phyloP scores from a whole-genome alignment of 2,113 vertebrate species.

The Genyomyrus donnyi region DNA sequence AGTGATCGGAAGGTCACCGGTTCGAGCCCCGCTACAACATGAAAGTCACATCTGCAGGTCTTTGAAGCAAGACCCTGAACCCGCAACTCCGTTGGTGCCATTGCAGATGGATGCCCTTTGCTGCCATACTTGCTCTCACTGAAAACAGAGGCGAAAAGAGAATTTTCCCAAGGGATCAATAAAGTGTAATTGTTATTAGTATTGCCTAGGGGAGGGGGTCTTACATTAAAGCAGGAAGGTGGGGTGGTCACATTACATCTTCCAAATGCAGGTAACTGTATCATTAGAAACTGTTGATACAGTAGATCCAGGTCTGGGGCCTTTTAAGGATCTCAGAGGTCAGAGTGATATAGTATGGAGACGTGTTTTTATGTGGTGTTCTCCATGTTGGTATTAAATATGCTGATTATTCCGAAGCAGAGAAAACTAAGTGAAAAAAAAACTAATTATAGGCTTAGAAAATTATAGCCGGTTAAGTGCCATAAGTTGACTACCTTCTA shows the following conservation, averaged over 20 bases:
- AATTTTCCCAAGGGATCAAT: background rate
- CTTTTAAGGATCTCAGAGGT: background rate
- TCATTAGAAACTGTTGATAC: background rate
- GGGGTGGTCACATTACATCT: background rate
- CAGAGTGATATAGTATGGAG: background rate
- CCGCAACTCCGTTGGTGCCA: background rate
- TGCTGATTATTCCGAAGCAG: background rate
- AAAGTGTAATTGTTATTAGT: background rate
- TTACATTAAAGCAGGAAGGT: background rate
- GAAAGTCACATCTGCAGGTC: background rate
- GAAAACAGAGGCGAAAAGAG: background rate
- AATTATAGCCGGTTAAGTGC: background rate
- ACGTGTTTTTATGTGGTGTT: background rate
- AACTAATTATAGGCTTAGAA: background rate
- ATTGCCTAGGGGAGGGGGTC: background rate
- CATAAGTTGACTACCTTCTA: background rate
- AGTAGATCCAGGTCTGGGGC: background rate
- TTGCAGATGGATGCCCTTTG: background rate
- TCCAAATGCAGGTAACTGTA: background rate
- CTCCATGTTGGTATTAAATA: background rate
- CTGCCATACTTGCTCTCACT: no score
- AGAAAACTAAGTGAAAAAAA: background rate
- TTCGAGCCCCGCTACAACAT: background rate
- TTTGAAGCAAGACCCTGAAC: background rate
- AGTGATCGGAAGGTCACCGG: background rate